Conservation (phyloP, 2,888 invertebrate species). For the Tenthredo notha region DNA sequence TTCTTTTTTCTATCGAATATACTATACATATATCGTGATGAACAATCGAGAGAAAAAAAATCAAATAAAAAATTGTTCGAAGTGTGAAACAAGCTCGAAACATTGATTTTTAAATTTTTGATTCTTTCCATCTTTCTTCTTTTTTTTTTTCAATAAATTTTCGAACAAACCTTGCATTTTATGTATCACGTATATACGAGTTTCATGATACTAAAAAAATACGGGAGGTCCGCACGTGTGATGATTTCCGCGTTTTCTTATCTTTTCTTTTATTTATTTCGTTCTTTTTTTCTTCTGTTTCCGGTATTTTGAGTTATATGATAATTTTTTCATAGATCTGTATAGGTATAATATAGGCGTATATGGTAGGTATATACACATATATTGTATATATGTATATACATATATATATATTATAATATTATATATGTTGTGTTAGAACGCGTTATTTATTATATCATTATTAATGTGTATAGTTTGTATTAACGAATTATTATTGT, state of each 20-base stretch:
- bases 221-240: background rate
- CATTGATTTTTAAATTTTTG: too few relatives aligned
- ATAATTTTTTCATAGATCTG: too few relatives aligned
- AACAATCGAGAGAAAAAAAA: too few relatives aligned
- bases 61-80: too few relatives aligned
- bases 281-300: too few relatives aligned
- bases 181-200: background rate
- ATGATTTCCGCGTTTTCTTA: slow-evolving; percentile 10
- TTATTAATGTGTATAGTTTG: background rate
- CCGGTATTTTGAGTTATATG: background rate
- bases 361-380: background rate
- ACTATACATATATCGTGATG: too few relatives aligned
- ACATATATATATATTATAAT: background rate
- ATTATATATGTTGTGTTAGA: background rate
- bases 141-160: too few relatives aligned
- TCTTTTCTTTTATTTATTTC: too few relatives aligned
- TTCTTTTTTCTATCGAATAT: too few relatives aligned
- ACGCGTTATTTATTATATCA: slow-evolving; percentile 5
- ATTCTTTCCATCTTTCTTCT: background rate
- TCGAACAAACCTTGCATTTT: slow-evolving; percentile 45
- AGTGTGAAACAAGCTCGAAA: too few relatives aligned
- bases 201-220: background rate
- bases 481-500: background rate
- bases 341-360: background rate
- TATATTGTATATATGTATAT: background rate